Conservation (phyloP, 2,888 invertebrate genomes). For the Ctenicera cuprea region DNA sequence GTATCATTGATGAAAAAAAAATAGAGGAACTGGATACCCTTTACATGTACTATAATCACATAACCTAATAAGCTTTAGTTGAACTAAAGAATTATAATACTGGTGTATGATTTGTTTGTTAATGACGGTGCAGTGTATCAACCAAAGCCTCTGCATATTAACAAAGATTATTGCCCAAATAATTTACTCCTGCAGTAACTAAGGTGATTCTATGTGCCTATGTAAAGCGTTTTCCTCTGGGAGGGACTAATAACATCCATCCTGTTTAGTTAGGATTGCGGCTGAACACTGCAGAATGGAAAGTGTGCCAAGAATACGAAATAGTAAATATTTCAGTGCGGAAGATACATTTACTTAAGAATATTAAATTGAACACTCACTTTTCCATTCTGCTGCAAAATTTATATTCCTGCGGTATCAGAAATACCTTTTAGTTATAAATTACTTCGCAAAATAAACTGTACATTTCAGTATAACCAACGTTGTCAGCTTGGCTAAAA, state of each 20-base stretch:
- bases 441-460: too few relatives aligned
- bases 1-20: too few relatives aligned
- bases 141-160: background rate
- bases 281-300: slow-evolving; percentile 41
- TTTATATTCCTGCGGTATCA: background rate
- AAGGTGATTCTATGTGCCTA: slow-evolving; percentile 19
- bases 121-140: background rate
- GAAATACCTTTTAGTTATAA: background rate
- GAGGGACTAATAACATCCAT: slow-evolving; percentile 39
- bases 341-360: slow-evolving; percentile 30
- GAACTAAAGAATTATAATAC: too few relatives aligned
- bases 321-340: slow-evolving; percentile 5
- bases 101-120: too few relatives aligned
- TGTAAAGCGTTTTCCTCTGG: slow-evolving; percentile 33
- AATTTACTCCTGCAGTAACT: slow-evolving; percentile 21
- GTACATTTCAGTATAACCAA: too few relatives aligned
- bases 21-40: too few relatives aligned
- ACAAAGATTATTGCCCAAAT: slow-evolving; percentile 5
- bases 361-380: slow-evolving; percentile 30
- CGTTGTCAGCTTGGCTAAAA: too few relatives aligned
- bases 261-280: slow-evolving; percentile 45
- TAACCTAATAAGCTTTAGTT: too few relatives aligned
- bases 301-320: slow-evolving; percentile 42
- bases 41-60: too few relatives aligned
- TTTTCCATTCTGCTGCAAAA: slow-evolving; percentile 5